These are phyloP conservation scores for Hydrolagus affinis DNA, from an alignment of 2,113 vertebrate genomes.

Conservation along the genomic window DNA sequence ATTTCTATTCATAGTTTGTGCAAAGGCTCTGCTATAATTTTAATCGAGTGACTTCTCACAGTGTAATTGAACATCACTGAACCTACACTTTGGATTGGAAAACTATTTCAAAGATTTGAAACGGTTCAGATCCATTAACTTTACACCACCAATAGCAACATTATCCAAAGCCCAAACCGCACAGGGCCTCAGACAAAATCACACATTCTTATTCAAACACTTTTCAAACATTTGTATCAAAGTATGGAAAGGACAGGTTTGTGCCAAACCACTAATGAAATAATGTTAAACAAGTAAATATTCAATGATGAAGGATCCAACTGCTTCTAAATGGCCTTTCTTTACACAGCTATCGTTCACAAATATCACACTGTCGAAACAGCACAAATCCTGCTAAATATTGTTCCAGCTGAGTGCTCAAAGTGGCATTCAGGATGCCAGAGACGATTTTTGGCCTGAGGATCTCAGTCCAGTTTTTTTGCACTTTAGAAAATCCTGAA, in stretches of 20 bases:
- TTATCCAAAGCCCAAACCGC: background rate
- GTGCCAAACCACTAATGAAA: constrained; percentile 4
- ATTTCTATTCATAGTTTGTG: no score
- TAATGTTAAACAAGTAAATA: constrained; percentile 25
- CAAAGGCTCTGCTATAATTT: no score
- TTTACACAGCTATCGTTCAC: background rate
- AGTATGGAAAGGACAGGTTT: background rate
- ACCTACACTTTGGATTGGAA: background rate
- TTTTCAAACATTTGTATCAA: constrained; percentile 14
- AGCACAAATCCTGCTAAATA: background rate
- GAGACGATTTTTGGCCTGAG: background rate
- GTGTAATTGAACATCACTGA: background rate
- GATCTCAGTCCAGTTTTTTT: background rate
- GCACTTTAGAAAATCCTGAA: no score
- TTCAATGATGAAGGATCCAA: background rate
- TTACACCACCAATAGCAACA: background rate
- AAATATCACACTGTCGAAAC: background rate
- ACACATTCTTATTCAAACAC: constrained; percentile 18
- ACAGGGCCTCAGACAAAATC: background rate
- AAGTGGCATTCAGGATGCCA: background rate
- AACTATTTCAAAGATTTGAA: background rate
- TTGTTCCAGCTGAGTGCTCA: background rate
- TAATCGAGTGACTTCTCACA: no score
- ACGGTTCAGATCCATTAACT: no score
- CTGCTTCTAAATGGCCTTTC: background rate